phyloP scores from a whole-genome alignment of 2,888 invertebrate species.

The Napeogenes sylphis region DNA sequence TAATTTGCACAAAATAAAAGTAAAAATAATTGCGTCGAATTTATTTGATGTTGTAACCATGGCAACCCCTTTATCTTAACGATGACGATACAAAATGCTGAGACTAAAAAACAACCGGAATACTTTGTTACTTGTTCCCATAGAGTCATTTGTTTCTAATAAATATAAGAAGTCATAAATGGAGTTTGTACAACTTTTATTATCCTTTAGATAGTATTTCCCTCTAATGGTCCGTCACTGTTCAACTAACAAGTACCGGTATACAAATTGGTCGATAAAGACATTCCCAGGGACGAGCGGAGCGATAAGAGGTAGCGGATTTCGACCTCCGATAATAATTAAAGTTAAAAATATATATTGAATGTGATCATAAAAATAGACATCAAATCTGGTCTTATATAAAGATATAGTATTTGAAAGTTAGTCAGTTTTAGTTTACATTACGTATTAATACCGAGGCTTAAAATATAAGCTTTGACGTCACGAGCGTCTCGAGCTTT shows the following conservation, averaged over 20 bases:
- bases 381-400: neutral
- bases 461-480: conserved; percentile 7
- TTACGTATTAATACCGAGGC: conserved; percentile 3
- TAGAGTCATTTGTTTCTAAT: too few species aligned
- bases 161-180: conserved; percentile 17
- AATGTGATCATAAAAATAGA: neutral
- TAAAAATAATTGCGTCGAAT: too few species aligned
- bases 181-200: conserved; percentile 13
- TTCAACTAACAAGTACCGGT: conserved; percentile 26
- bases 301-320: neutral
- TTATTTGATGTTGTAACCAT: too few species aligned
- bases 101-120: too few species aligned
- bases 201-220: conserved; percentile 19
- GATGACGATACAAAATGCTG: too few species aligned
- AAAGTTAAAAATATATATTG: too few species aligned
- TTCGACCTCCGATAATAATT: too few species aligned
- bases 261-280: conserved; percentile 26
- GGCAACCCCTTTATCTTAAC: too few species aligned
- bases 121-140: too few species aligned
- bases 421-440: neutral
- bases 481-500: conserved; percentile 1
- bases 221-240: conserved; percentile 26
- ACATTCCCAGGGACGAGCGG: conserved; percentile 9
- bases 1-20: too few species aligned
- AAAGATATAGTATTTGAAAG: neutral